Conservation (phyloP, 2,113 vertebrate species). For the Apaloderma vittatum region DNA sequence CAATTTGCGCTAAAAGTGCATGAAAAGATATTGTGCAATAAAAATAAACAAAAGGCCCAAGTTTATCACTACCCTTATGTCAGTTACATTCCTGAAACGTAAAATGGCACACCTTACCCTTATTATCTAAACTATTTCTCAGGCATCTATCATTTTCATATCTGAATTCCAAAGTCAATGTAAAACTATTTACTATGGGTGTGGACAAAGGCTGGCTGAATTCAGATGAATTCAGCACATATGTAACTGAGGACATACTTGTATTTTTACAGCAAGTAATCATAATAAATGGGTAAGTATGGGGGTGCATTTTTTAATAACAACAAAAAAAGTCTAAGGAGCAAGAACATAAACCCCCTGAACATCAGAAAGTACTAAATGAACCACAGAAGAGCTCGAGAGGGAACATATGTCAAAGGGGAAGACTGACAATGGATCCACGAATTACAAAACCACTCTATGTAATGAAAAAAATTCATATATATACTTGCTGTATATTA, state of each 20-base stretch:
- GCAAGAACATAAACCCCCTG: background rate
- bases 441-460: background rate
- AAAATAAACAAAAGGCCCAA: background rate
- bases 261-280: background rate
- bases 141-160: background rate
- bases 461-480: background rate
- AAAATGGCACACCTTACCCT: slow-evolving; percentile 10
- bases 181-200: slow-evolving; percentile 56
- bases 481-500: background rate
- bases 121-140: slow-evolving; percentile 34
- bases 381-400: background rate
- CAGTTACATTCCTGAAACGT: slow-evolving; percentile 26
- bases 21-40: background rate
- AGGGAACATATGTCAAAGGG: background rate
- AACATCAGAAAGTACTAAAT: background rate
- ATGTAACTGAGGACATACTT: background rate
- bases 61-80: background rate
- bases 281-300: background rate
- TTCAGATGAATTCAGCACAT: background rate
- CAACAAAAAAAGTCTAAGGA: background rate
- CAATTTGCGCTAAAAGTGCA: background rate
- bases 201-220: background rate
- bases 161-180: slow-evolving; percentile 49
- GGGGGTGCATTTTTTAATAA: background rate
- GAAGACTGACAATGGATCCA: background rate